These are phyloP conservation scores for Dromaius novaehollandiae DNA, from an alignment of 2,113 vertebrate genomes.

Conservation along the genomic window DNA sequence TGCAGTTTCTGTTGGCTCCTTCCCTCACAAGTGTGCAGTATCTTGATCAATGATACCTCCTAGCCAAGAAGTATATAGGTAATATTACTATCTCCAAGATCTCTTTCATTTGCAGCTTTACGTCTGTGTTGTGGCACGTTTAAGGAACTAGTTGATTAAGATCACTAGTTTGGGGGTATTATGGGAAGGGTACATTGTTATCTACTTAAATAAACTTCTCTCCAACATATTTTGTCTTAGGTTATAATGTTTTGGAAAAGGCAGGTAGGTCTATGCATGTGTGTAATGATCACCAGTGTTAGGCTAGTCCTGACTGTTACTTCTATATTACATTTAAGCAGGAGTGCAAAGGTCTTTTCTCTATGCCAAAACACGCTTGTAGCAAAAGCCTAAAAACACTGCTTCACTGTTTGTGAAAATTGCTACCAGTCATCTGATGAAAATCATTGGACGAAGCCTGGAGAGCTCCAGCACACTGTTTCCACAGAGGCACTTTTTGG, in stretches of 20 bases:
- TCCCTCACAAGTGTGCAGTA: background rate
- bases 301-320: background rate
- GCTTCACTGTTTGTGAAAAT: background rate
- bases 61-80: constrained; percentile 25
- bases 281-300: background rate
- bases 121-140: constrained; percentile 45
- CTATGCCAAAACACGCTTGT: background rate
- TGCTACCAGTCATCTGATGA: background rate
- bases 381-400: background rate
- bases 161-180: background rate
- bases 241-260: background rate
- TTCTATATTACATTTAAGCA: background rate
- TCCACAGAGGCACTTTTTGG: background rate
- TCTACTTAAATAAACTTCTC: background rate
- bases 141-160: constrained; percentile 23
- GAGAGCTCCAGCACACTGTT: constrained; percentile 17
- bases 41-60: constrained; percentile 16
- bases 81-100: background rate
- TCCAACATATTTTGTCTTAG: background rate
- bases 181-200: background rate
- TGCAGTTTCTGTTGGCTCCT: background rate
- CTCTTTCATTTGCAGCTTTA: constrained; percentile 27
- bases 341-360: background rate
- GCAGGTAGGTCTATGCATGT: background rate
- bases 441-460: background rate